A percentile compares a stretch with the other conserved stretches of the same genome.
These are phyloP conservation scores for Leuciscus idus DNA, from an alignment of 2,113 vertebrate genomes.

Conservation along the genomic window DNA sequence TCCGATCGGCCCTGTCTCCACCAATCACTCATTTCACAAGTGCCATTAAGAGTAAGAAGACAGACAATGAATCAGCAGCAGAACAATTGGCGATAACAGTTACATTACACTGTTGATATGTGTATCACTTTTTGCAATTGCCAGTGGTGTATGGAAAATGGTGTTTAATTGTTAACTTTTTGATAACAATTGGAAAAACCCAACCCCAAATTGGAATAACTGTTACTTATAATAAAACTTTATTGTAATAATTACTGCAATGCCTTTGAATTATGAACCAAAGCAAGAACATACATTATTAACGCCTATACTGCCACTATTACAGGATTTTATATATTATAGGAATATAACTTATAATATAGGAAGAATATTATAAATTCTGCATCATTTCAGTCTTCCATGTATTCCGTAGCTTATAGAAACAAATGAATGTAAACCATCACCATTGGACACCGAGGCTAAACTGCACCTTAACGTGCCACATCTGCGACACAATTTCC, in stretches of 20 bases:
- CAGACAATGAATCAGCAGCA: background rate
- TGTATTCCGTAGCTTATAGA: background rate
- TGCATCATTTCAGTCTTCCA: background rate
- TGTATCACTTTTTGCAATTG: background rate
- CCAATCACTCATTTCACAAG: slow-evolving; percentile 64
- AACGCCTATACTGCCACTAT: no score
- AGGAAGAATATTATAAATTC: background rate
- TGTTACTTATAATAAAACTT: background rate
- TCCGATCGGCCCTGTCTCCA: slow-evolving; percentile 38
- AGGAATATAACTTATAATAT: no score
- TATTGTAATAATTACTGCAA: background rate
- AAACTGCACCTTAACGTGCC: background rate
- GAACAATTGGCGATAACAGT: no score
- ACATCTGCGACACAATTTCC: background rate
- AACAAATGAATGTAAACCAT: background rate
- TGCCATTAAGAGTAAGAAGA: slow-evolving; percentile 73
- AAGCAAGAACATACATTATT: background rate
- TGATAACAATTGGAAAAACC: background rate
- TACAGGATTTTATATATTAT: no score
- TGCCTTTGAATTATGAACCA: background rate
- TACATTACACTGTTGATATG: no score
- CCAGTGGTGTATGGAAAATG: background rate
- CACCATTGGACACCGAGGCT: background rate
- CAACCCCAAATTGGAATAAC: background rate
- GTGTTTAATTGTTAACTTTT: background rate